Percentiles rank a stretch among this genome's conserved stretches.
Conservation (phyloP, 2,797 vertebrate species). For the Sebastes nivosus region DNA sequence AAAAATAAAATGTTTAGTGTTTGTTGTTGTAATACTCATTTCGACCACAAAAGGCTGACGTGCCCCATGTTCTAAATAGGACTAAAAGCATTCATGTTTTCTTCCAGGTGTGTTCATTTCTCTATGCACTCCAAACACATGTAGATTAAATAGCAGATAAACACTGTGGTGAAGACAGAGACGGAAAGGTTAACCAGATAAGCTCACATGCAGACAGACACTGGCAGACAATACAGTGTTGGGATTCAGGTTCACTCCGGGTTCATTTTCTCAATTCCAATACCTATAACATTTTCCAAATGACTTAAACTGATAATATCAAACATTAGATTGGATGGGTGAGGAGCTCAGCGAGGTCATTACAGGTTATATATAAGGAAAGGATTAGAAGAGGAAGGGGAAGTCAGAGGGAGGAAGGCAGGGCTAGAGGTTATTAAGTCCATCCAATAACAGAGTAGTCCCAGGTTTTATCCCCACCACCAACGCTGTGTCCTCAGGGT, state of each 20-base stretch:
- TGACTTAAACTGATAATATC: conserved; percentile 31
- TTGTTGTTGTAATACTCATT: background rate
- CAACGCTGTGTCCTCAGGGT: background rate
- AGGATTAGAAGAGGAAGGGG: conserved; percentile 23
- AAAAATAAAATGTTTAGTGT: background rate
- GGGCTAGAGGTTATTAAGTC: conserved; percentile 12
- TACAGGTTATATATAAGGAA: conserved; percentile 31
- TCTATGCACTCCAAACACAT: background rate
- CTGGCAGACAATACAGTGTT: background rate
- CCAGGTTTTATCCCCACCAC: conserved; percentile 2
- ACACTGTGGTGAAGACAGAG: too few species aligned
- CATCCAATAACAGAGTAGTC: conserved; percentile 18
- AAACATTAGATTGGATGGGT: conserved; percentile 5
- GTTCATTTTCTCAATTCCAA: conserved; percentile 28
- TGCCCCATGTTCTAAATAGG: background rate
- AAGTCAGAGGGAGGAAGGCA: conserved; percentile 10
- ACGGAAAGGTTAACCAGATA: background rate
- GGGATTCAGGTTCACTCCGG: background rate
- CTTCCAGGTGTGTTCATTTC: background rate
- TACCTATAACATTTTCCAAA: conserved; percentile 1
- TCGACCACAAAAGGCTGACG: background rate
- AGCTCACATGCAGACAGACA: background rate
- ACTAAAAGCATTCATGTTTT: background rate
- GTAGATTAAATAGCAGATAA: background rate
- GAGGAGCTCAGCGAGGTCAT: conserved; percentile 8